A percentile compares a stretch with the other conserved stretches of the same genome.
Conservation (phyloP, 2,888 invertebrate genomes). For the Notodonta ziczac region DNA sequence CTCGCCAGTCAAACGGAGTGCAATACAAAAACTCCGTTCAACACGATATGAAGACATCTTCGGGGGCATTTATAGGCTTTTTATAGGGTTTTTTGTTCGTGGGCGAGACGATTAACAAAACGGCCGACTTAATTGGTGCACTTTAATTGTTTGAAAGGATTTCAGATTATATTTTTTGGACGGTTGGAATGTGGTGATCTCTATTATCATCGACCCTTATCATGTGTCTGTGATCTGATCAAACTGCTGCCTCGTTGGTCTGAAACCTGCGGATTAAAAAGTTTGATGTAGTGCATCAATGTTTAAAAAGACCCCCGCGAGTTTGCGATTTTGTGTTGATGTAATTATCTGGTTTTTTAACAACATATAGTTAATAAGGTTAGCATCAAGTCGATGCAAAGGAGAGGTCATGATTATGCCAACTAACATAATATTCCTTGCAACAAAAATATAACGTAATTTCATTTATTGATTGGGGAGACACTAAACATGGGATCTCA, state of each 20-base stretch:
- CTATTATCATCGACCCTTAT: not conserved
- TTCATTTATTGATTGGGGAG: too few relatives aligned
- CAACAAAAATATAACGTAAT: too few relatives aligned
- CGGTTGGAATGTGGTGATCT: constrained; percentile 26
- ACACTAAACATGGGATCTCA: too few relatives aligned
- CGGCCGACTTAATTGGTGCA: constrained; percentile 64
- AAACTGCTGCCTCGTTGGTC: not conserved
- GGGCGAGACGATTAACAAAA: constrained; percentile 60
- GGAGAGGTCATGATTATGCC: too few relatives aligned
- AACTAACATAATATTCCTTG: too few relatives aligned
- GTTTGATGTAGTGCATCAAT: too few relatives aligned
- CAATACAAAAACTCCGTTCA: constrained; percentile 17
- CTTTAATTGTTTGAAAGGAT: constrained; percentile 62
- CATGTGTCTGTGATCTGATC: not conserved
- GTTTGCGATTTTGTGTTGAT: too few relatives aligned
- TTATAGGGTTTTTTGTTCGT: constrained; percentile 53
- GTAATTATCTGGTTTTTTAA: too few relatives aligned
- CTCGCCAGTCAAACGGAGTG: not conserved
- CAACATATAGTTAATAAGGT: too few relatives aligned
- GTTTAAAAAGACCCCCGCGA: too few relatives aligned
- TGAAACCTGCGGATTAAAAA: not conserved
- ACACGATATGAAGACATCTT: constrained; percentile 51
- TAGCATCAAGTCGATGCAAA: too few relatives aligned
- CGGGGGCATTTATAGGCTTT: constrained; percentile 41
- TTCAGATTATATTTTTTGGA: constrained; percentile 33